Evolutionary conservation across 2,113 vertebrate genomes (phyloP).

Genomic region (Platysteira castanea): DNA sequence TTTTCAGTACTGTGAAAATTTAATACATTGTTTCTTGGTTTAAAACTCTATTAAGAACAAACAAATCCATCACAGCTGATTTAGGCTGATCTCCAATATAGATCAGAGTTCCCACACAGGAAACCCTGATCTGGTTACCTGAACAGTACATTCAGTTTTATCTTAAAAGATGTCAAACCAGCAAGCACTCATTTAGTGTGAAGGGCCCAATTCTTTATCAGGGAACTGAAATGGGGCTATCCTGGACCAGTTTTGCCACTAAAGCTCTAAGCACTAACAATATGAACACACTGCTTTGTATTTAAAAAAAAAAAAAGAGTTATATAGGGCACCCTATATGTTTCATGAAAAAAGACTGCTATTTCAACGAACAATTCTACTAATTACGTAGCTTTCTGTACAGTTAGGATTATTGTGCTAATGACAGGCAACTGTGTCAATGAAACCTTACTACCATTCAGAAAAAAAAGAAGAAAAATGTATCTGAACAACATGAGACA

Average conservation of each 20-base stretch:
- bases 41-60: not conserved
- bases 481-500: not conserved
- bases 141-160: not conserved
- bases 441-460: not conserved
- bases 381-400: not conserved
- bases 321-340: not conserved
- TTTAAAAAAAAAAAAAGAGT: not conserved
- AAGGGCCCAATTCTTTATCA: not conserved
- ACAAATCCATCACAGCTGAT: not conserved
- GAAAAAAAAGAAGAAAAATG: not conserved
- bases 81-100: not conserved
- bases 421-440: not conserved
- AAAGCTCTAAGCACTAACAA: not conserved
- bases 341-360: not conserved
- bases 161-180: not conserved
- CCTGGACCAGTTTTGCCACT: not conserved
- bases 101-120: accelerated
- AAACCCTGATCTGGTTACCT: not conserved
- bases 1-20: not conserved
- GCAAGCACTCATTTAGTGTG: not conserved
- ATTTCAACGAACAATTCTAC: not conserved
- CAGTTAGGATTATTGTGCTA: not conserved
- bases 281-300: too few relatives aligned
- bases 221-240: not conserved
- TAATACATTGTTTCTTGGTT: not conserved